A percentile compares a stretch with the other conserved stretches of the same genome.
phyloP scores from a whole-genome alignment of 2,888 invertebrate genomes.

The Thecocarcelia acutangulata region DNA sequence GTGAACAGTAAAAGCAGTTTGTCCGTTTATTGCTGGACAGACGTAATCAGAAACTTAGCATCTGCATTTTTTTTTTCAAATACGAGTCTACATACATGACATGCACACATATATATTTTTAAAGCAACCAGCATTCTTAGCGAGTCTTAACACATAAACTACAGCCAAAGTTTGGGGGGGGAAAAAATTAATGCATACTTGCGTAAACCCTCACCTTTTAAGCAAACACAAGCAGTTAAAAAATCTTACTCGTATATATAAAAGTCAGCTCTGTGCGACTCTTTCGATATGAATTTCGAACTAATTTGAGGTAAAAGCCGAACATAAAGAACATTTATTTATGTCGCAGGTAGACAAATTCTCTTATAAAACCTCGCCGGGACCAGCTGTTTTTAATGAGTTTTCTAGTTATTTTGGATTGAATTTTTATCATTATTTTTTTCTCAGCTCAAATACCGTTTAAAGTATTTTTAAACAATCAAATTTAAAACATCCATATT shows the following conservation, averaged over 20 bases:
- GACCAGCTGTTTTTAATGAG: no score
- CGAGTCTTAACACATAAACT: slow-evolving; percentile 69
- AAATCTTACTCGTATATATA: neutral
- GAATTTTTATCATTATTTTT: no score
- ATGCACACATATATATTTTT: neutral
- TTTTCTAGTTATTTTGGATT: no score
- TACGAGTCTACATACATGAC: neutral
- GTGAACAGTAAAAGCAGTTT: slow-evolving; percentile 15
- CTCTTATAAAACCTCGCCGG: no score
- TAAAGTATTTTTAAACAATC: no score
- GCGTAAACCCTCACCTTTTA: slow-evolving; percentile 76
- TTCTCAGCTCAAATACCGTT: no score
- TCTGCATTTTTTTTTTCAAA: slow-evolving; percentile 59
- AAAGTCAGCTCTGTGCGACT: slow-evolving; percentile 8
- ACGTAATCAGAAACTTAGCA: slow-evolving; percentile 69
- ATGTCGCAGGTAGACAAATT: no score
- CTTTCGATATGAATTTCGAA: slow-evolving; percentile 1
- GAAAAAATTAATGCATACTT: slow-evolving; percentile 70
- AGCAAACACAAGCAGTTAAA: slow-evolving; percentile 45
- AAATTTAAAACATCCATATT: no score
- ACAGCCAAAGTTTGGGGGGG: slow-evolving; percentile 51
- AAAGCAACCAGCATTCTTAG: slow-evolving; percentile 70
- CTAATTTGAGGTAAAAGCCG: neutral
- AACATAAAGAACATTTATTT: no score
- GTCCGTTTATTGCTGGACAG: slow-evolving; percentile 70